Base-by-base conservation (phyloP, 2,797 vertebrate genomes). In the Tinamus major region DNA sequence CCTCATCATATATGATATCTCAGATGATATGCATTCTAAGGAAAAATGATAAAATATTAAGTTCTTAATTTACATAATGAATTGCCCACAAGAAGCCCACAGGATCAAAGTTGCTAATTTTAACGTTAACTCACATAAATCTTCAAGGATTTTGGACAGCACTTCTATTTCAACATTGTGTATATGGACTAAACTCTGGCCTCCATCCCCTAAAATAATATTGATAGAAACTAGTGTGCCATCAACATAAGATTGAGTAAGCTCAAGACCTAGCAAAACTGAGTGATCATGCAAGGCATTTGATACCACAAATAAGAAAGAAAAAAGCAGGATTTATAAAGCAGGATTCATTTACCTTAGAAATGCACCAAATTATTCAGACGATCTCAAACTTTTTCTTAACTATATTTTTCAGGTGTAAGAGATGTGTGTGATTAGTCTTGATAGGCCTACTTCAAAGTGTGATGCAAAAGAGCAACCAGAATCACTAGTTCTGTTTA, bases 11-110 rank as follows among this genome's bases (percentile, higher is more conserved):
- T 26, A 72, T 16, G 44, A 92, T 93, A 82, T 71, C 56, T 33
- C 41, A 89, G 82, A 75, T 42, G 65, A 59, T 33, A 61, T 24
- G 16, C 31, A 13, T n/a, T 82, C n/a, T 70, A 75, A 92, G 68
- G 87, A 95, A 89, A 70, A 78, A 89, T n/a, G n/a, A 89, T 49
- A 71, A 56, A 68, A 63, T 58, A 76, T 68, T 69, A 92, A 95
- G 92, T 85, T 86, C 65, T 80, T 86, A 1, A 91, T 88, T 79
- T 80, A 55, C 75, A 41, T 87, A 71, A 58, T 12, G 1, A 93
- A 93, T 93, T 88, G 80, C 37, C 53, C 79, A n/a, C 8, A 65
- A 88, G 59, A 93, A 80, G 82, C 91, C 49, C 41, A 20, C 56
- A 29, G 44, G 55, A 79, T 80, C 68, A 59, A 91, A 80, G 11